Evolutionary conservation across 2,888 invertebrate species (phyloP).

Genomic region (Orthosia incerta): DNA sequence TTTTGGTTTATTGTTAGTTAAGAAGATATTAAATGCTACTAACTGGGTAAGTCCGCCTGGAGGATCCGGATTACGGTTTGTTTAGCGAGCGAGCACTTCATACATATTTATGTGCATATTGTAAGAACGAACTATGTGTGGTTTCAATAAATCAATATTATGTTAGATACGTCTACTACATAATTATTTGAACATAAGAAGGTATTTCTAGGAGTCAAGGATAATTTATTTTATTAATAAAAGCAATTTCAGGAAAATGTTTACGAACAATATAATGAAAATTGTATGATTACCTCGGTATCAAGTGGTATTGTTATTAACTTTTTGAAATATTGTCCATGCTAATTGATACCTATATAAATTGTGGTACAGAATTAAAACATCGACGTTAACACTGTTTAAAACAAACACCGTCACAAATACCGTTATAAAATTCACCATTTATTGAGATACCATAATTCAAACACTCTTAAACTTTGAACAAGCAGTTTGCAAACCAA

Average conservation of each 20-base stretch:
- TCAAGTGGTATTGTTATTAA: neutral
- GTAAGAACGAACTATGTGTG: constrained; percentile 7
- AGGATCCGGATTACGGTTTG: constrained; percentile 32
- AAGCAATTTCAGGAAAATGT: neutral
- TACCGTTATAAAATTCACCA: neutral
- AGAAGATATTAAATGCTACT: constrained; percentile 36
- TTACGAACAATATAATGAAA: neutral
- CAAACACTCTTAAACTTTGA: constrained; percentile 29
- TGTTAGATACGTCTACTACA: neutral
- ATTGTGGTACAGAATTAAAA: neutral
- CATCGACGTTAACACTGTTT: neutral
- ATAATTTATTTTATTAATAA: constrained; percentile 1
- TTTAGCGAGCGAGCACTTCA: constrained; percentile 37
- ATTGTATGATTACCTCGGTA: neutral
- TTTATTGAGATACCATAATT: constrained; percentile 6
- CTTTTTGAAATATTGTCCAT: neutral
- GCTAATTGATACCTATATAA: neutral
- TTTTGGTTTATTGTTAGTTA: constrained; percentile 20
- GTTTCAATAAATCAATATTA: constrained; percentile 9
- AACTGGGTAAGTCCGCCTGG: constrained; percentile 30
- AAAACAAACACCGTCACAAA: neutral
- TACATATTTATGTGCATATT: constrained; percentile 45
- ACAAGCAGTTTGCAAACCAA: constrained; percentile 39
- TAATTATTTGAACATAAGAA: constrained; percentile 10
- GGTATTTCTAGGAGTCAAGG: neutral